Evolutionary conservation across 37 sponge, comb jelly and placozoan genomes (phyloP), one percentile per base, ranked within the genome.

Genomic region (Chondrosia reniformis): DNA sequence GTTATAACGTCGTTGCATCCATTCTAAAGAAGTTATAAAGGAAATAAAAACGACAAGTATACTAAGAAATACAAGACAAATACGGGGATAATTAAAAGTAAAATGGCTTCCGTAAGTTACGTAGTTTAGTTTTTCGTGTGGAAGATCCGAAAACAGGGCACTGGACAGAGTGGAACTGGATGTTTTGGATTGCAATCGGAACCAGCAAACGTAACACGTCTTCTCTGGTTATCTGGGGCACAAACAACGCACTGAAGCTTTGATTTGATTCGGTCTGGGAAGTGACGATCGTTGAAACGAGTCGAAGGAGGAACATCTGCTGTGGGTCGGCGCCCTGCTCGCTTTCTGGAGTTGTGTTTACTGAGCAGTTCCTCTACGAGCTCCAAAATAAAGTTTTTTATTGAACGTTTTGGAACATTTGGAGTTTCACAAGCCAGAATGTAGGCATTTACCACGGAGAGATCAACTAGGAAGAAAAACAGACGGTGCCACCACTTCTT

Each of bases 201-300:
- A 25, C 42, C 39, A 44, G 44, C 39, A 40, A 39, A 40, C 12
- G 6, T 34, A 22, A 44, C 42, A 1, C 72, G 4, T 2, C 43
- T 1, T 40, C 72, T 1, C 36, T 40, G 9, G n/a, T 1, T 69
- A n/a, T n/a, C n/a, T n/a, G n/a, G n/a, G n/a, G n/a, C n/a, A 44
- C 72, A 69, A 40, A 69, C 72, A 24, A 22, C 42, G 72, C 72
- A 69, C 36, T 69, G 72, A n/a, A n/a, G n/a, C n/a, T n/a, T n/a
- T n/a, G n/a, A n/a, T n/a, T n/a, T n/a, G n/a, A n/a, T n/a, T n/a
- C 66, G 33, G 1, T 69, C 45, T 2, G 8, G 43, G 9, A 69
- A 69, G 3, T 69, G 72, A 7, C 9, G 43, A 4, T 40, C 72
- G 15, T 44, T 22, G n/a, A 69, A 40, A 17, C 42, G 72, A 6